These are phyloP conservation scores for Thalassoma bifasciatum DNA, from an alignment of 2,113 vertebrate species.

Conservation along the genomic window DNA sequence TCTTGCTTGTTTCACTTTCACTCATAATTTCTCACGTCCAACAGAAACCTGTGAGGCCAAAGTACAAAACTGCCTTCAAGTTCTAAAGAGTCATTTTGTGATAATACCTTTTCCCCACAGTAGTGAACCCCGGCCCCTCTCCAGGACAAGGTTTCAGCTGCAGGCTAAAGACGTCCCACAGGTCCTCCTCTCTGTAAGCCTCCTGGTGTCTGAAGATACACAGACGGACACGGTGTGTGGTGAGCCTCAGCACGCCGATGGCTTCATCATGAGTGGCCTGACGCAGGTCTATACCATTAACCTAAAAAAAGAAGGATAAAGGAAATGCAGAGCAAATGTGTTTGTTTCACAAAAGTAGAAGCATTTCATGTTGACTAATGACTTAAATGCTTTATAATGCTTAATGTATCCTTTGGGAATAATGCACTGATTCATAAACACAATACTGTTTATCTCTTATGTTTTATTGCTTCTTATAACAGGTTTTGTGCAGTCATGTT, in stretches of 20 bases:
- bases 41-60: no score
- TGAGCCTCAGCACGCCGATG: slow-evolving; percentile 92
- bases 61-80: no score
- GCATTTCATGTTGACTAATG: not conserved
- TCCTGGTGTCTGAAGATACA: slow-evolving; percentile 91
- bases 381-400: not conserved
- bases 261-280: slow-evolving; percentile 95
- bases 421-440: not conserved
- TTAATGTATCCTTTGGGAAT: not conserved
- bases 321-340: not conserved
- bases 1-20: no score
- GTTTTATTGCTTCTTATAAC: not conserved
- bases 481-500: not conserved
- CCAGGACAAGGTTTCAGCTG: slow-evolving; percentile 89
- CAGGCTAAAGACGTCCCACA: slow-evolving; percentile 90
- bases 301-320: slow-evolving; percentile 75
- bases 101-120: slow-evolving; percentile 92
- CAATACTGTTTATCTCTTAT: not conserved
- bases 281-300: slow-evolving; percentile 94
- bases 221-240: slow-evolving; percentile 89
- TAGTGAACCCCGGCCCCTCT: slow-evolving; percentile 90
- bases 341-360: not conserved
- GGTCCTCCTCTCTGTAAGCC: slow-evolving; percentile 91
- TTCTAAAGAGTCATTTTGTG: no score
- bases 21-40: no score